Base-by-base conservation (phyloP, 2,888 invertebrate species). In the Neoitamus cyanurus region DNA sequence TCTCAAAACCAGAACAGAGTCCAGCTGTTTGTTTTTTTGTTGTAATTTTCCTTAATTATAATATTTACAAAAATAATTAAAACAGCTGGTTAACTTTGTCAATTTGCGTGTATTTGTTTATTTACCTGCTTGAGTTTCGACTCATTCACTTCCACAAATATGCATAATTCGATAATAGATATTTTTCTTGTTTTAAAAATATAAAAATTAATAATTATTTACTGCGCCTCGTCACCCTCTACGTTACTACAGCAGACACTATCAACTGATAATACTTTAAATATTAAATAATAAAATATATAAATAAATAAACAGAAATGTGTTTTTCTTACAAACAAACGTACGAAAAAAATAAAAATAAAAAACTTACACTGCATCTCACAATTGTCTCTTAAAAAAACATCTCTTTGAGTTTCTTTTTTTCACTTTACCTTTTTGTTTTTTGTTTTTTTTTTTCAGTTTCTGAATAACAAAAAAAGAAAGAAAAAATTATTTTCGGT, bases 271-370 rank as follows among this genome's bases (percentile, higher is more conserved):
- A 75, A 75, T 75, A 75, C 75, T 75, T 75, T 75, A 75, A 75
- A 75, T 75, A 75, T 75, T 75, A 75, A 75, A 73, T 73, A 73
- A 73, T 58, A 58, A 58, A 73, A 75, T 75, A 75, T 73, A 73
- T 36, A 75, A 75, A 75, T 75, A 75, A 75, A 75, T 75, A 75
- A 75, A 75, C 37, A 75, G 28, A 42, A 70, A 13, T 70, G 42
- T 75, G 11, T 70, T 69, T 15, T n/a, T 75, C 42, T 75, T 75
- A 75, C 3, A 25, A 42, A 75, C 28, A 75, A n/a, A 75, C 28
- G 75, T 46, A 75, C 4, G 28, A 75, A 75, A 75, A 75, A 37
- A 36, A 36, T 6, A 36, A 36, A 36, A 36, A 4, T 1, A 36
- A 7, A 36, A 36, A 36, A 4, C 7, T 34, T 34, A 34, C 34